Conservation (phyloP, 1,140 invertebrate species). For the Tyrophagus putrescentiae region DNA sequence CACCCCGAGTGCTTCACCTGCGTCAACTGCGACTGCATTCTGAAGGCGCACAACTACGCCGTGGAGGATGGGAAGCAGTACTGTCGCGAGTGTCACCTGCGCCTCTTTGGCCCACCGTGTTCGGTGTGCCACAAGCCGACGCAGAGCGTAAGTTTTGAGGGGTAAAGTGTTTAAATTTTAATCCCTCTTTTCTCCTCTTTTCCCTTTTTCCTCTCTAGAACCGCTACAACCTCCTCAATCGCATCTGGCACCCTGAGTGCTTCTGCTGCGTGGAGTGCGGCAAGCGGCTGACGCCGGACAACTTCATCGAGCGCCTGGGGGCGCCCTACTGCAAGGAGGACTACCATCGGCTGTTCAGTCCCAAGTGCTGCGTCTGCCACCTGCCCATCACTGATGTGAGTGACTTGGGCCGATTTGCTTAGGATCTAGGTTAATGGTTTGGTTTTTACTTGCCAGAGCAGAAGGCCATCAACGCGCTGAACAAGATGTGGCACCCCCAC, state of each 20-base stretch:
- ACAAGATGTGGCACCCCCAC: constrained; percentile 20
- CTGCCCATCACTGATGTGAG: constrained; percentile 81
- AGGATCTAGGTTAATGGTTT: constrained; percentile 81
- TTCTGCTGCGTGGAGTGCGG: constrained; percentile 50
- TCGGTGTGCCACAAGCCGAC: constrained; percentile 17
- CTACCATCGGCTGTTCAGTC: constrained; percentile 95
- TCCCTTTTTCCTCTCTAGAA: not conserved
- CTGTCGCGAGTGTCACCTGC: constrained; percentile 92
- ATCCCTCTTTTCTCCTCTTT: not conserved
- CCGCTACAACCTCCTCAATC: constrained; percentile 18
- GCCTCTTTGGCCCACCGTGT: constrained; percentile 56
- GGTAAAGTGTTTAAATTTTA: not conserved
- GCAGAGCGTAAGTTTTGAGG: constrained; percentile 11
- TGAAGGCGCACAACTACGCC: constrained; percentile 17
- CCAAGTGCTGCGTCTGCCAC: constrained; percentile 93
- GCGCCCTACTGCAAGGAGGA: constrained; percentile 93
- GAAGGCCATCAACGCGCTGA: constrained; percentile 20
- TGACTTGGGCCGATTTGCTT: constrained; percentile 84
- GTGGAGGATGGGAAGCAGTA: constrained; percentile 86
- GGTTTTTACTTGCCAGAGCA: not conserved
- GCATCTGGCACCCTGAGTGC: constrained; percentile 19
- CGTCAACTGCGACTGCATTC: constrained; percentile 39
- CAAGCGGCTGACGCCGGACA: constrained; percentile 54
- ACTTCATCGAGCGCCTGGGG: constrained; percentile 44
- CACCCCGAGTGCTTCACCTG: constrained; percentile 98